phyloP scores from a whole-genome alignment of 2,888 invertebrate genomes.

The Xanthia togata region DNA sequence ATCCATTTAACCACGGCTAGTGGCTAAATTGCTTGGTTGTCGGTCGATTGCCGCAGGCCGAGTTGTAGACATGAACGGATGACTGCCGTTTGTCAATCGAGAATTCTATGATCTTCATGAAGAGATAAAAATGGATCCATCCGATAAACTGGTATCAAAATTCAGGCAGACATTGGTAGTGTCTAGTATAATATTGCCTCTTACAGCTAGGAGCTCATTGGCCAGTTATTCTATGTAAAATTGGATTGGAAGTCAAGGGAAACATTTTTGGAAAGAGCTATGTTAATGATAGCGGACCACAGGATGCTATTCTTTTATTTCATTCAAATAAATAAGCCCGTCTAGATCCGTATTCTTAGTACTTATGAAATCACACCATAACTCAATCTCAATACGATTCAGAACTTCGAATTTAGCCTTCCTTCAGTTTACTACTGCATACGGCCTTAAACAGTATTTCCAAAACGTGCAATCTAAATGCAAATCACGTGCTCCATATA shows the following conservation, averaged over 20 bases:
- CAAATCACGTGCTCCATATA: slow-evolving; percentile 41
- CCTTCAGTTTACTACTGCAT: slow-evolving; percentile 32
- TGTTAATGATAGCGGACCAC: no score
- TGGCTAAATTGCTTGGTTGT: slow-evolving; percentile 4
- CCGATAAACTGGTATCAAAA: neutral
- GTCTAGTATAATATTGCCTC: neutral
- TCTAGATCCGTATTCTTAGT: neutral
- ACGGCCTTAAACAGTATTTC: slow-evolving; percentile 25
- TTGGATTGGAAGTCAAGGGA: no score
- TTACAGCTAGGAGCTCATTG: neutral
- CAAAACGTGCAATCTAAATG: slow-evolving; percentile 56
- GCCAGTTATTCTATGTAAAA: no score
- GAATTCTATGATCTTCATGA: neutral
- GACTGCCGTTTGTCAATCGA: neutral
- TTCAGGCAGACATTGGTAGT: neutral
- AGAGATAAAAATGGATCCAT: neutral
- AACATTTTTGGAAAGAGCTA: no score
- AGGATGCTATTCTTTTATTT: no score
- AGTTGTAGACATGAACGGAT: slow-evolving; percentile 1
- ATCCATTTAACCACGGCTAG: slow-evolving; percentile 16
- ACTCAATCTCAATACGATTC: slow-evolving; percentile 7
- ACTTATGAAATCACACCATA: slow-evolving; percentile 1
- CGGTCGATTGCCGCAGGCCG: neutral
- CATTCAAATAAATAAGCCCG: no score
- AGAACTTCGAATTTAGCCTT: neutral